Evolutionary conservation across 2,888 invertebrate species (phyloP), one percentile per base, ranked within the genome.

Genomic region (Tetramorium bicarinatum): DNA sequence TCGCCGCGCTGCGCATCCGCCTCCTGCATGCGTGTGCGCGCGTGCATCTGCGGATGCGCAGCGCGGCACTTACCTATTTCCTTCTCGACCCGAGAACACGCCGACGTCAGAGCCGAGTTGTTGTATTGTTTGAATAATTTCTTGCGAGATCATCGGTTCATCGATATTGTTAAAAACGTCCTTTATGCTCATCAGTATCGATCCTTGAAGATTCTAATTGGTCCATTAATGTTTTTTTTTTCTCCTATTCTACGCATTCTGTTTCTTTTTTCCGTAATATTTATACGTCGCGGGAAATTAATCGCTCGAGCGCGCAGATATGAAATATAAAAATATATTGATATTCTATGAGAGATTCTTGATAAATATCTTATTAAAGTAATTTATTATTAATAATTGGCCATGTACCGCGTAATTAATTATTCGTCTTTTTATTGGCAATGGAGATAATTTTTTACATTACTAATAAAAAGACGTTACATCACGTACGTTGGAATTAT

Each of bases 121-220:
- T 86, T 88, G 85, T 85, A 85, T 85, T 69, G 84, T 84, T 76
- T 82, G 80, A 84, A 83, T 85, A 82, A 86, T 86, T 87, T 89
- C 82, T 85, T 87, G 85, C 83, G 83, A 88, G 87, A 74, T 74
- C 29, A 74, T 47, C 47, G 15, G 15, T 44, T 66, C 66, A 34
- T 25, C 21, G 38, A 66, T 44, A 54, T 56, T 25, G 41, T 15
- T 47, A 21, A 44, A 61, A 21, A 38, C 34, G 44, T n/a, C 15
- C 34, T 21, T 69, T 34, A 1, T 18, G 11, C 15, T 72, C 38
- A 25, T 56, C 25, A 2, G 29, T 18, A 49, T 38, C 11, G 41
- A 29, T 67, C 49, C 52, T 52, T 52, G 38, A 52, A 6, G 13
- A 67, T 38, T 66, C 2, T 38, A 62, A 62, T 61, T 47, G 21